Evolutionary conservation across 1,140 invertebrate genomes (phyloP), one percentile per base, ranked within the genome.

Genomic region (Sarcophaga peregrina): DNA sequence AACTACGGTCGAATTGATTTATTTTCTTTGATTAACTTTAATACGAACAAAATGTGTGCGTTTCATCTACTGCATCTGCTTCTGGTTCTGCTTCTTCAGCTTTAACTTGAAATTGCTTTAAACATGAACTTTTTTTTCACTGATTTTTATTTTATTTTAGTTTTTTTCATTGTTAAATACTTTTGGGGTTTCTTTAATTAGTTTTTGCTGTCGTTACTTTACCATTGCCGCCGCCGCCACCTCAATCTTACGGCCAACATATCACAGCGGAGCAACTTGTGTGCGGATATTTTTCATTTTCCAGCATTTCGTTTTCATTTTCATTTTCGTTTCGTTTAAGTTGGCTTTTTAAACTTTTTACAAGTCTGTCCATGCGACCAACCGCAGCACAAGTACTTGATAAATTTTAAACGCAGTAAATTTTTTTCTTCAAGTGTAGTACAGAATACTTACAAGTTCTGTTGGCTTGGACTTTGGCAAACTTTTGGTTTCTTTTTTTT

Each of bases 151-250:
- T 5, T 58, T 58, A n/a, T n/a, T n/a, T 68, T 68, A 1, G 2
- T 68, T 68, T 68, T 68, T n/a, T 68, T 68, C 15, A 20, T 20
- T 17, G 15, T 68, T 68, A 25, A 68, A 68, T 68, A 68, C 62
- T 68, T 20, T 68, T 68, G 62, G 62, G 62, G 62, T 68, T 68
- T 68, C 62, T 68, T 68, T 68, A 68, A 68, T 68, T 68, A 68
- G 62, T 68, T 68, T 20, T 68, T 68, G 54, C 54, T n/a, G 54
- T n/a, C n/a, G 54, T 3, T 62, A 37, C 4, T 37, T 37, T 37
- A 37, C 25, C 25, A 37, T 2, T 37, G 25, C 25, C 25, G 25
- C 25, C 25, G 25, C 25, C 20, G 17, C 62, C 10, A 4, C 58
- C 20, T 68, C 9, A 68, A 68, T 20, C 62, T 68, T 68, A 17